Base-by-base conservation (phyloP, 2,797 vertebrate genomes). In the Spea hammondii region DNA sequence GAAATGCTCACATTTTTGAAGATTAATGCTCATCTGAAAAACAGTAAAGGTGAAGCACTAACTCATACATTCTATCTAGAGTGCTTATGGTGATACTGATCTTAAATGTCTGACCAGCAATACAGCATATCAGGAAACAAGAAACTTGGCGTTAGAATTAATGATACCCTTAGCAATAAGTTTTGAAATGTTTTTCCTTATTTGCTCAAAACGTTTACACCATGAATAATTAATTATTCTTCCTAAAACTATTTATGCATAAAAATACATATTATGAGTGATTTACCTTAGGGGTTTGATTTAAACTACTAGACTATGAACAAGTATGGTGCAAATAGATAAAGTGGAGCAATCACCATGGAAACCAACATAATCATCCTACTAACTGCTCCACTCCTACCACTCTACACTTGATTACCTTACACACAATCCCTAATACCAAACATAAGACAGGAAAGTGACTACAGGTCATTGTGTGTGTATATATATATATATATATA, bases 21-120 rank as follows among this genome's bases (percentile, higher is more conserved):
- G 85, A 85, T 88, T 91, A 88, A 82, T 84, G 80, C 83, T 89
- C 90, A 89, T 89, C 89, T 88, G 85, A 82, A 84, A 87, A 88
- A 85, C 84, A 84, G 78, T 85, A 89, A 89, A 89, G 89, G 84
- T 82, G 83, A 89, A 87, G 85, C 78, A 76, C 80, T 85, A 83
- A 79, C 87, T 90, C 83, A 85, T 89, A 87, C 5, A 62, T 84
- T 83, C 80, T 79, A 76, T 76, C 59, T 72, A 74, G 72, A 84
- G 76, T 85, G 83, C 84, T 86, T 85, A 84, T 82, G 86, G 81
- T 78, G 32, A 32, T 85, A 70, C 80, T 86, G 86, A 82, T 83
- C 84, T 85, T 74, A 59, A 68, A 82, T 65, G 62, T 84, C 71
- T 46, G 57, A 62, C 9, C 59, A 32, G n/a, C 59, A 62, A 17